Conservation (phyloP, 2,797 vertebrate species). For the Xiphorhynchus erythropygius region DNA sequence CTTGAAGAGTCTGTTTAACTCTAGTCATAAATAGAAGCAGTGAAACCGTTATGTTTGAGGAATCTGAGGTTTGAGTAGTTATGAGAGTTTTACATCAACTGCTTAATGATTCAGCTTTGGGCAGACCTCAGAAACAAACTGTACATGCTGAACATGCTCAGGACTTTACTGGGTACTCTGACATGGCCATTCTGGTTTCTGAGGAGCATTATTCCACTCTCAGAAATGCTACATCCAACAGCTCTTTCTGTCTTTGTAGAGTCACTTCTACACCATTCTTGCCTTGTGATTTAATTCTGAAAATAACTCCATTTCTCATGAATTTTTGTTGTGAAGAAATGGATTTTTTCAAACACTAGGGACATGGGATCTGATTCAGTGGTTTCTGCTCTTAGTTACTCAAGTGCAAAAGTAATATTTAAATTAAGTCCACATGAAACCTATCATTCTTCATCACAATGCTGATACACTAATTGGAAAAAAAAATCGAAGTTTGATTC, state of each 20-base stretch:
- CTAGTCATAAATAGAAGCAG: background rate
- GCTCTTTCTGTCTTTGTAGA: background rate
- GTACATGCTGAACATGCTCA: accelerated
- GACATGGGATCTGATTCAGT: background rate
- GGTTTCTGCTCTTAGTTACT: background rate
- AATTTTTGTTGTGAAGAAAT: background rate
- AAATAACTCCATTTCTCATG: background rate
- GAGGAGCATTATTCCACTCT: background rate
- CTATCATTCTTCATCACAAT: background rate
- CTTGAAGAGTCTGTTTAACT: background rate
- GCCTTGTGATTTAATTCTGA: background rate
- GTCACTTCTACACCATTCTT: background rate
- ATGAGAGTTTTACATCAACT: background rate
- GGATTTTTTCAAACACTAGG: background rate
- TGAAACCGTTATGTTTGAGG: background rate
- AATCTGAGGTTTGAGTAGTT: background rate
- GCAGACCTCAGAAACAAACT: background rate
- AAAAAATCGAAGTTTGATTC: background rate
- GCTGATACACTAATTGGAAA: background rate
- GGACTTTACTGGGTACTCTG: background rate
- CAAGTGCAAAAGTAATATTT: background rate
- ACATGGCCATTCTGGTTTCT: background rate
- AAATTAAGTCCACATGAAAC: accelerated
- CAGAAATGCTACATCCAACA: background rate
- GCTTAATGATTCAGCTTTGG: background rate